These are phyloP conservation scores for Torymus auratus DNA, from an alignment of 2,888 invertebrate species.

Conservation along the genomic window DNA sequence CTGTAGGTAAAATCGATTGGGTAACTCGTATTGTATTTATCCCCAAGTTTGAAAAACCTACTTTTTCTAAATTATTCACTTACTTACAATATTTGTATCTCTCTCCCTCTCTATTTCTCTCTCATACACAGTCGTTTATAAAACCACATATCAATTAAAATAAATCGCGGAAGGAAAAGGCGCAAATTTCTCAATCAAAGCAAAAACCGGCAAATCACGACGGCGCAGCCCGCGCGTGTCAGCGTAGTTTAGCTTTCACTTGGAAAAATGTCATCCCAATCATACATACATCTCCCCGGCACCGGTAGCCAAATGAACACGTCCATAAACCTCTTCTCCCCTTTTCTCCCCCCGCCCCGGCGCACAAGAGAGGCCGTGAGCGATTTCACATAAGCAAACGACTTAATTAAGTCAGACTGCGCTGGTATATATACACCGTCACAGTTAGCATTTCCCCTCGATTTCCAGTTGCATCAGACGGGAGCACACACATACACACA, in stretches of 20 bases:
- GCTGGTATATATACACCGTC: not conserved
- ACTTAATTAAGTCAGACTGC: conserved; percentile 48
- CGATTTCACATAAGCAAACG: conserved; percentile 36
- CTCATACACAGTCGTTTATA: too few species aligned
- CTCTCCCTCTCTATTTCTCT: too few species aligned
- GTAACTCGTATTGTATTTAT: too few species aligned
- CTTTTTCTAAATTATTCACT: too few species aligned
- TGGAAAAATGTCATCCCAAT: conserved; percentile 43
- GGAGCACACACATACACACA: not conserved
- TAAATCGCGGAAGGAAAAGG: too few species aligned
- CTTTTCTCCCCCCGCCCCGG: not conserved
- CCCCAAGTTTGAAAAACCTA: too few species aligned
- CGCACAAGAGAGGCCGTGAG: not conserved
- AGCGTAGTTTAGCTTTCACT: conserved; percentile 13
- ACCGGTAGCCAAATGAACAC: conserved; percentile 20
- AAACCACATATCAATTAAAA: too few species aligned
- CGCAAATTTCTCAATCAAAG: conserved; percentile 15
- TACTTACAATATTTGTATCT: too few species aligned
- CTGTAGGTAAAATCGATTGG: too few species aligned
- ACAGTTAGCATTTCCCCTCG: conserved; percentile 27
- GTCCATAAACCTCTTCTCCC: conserved; percentile 25
- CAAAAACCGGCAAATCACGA: not conserved
- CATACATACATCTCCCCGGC: not conserved
- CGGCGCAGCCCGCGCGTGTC: not conserved
- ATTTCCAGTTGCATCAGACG: conserved; percentile 50